Base-by-base conservation (phyloP, 2,797 vertebrate genomes). In the Malacoctenus gilli region DNA sequence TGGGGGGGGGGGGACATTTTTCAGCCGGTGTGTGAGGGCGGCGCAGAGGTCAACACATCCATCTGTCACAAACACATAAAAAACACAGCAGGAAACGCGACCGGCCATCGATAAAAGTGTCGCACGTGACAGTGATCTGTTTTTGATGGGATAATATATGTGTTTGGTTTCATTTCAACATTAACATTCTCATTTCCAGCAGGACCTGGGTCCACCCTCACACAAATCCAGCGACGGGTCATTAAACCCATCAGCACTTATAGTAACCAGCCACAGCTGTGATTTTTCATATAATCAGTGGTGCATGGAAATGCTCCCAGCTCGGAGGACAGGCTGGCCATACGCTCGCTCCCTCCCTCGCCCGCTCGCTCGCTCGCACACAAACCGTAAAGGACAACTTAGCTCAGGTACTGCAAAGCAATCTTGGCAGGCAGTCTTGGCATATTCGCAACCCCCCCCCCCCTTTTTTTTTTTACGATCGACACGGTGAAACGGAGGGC, bases 371-470 rank as follows among this genome's bases (percentile, higher is more conserved):
- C n/a, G n/a, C n/a, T n/a, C 70, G 68, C 77, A 75, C 70, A 70
- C 68, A 85, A 51, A 60, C 72, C 31, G 23, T 84, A 86, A 85
- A 87, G 85, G 75, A 84, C 80, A 80, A 87, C 77, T 80, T 69
- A 80, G 82, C 86, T 83, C 84, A 87, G 83, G 84, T 83, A 88
- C 71, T 54, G 75, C 82, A 88, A 84, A 84, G 79, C 80, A 84
- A 79, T 87, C 68, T 83, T 85, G 85, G 83, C 80, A 77, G 75
- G 63, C 71, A 58, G 74, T 71, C 86, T 75, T 73, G 72, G 82
- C 72, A 77, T 72, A 70, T 82, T 76, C 62, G 37, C 80, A 74
- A 74, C 68, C 51, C n/a, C n/a, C n/a, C n/a, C n/a, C n/a, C n/a
- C n/a, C n/a, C n/a, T n/a, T n/a, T n/a, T n/a, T n/a, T n/a, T n/a